Conservation (phyloP, 2,797 vertebrate genomes). For the Taeniopygia guttata region DNA sequence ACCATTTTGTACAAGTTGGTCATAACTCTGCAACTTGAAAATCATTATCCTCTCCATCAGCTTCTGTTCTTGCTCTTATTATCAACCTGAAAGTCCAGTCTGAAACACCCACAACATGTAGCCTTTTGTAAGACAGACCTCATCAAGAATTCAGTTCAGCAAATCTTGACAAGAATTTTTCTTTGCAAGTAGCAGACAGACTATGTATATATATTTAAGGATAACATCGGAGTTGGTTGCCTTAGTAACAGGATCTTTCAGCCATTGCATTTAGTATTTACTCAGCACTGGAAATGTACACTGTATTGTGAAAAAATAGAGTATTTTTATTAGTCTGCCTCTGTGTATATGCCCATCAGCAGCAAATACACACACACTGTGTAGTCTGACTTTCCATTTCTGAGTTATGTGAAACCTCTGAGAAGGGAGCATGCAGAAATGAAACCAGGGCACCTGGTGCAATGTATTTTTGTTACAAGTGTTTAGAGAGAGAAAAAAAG, state of each 20-base stretch:
- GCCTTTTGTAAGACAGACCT: neutral
- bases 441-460: slow-evolving; percentile 51
- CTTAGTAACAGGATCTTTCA: slow-evolving; percentile 46
- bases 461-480: slow-evolving; percentile 49
- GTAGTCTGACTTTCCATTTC: slow-evolving; percentile 36
- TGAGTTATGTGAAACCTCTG: slow-evolving; percentile 36
- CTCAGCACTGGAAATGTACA: slow-evolving; percentile 20
- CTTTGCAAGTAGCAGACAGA: neutral
- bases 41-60: neutral
- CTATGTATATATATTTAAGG: slow-evolving; percentile 1
- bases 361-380: neutral
- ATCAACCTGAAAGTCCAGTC: neutral
- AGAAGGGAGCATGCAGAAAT: slow-evolving; percentile 29
- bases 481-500: neutral
- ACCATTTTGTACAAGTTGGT: neutral
- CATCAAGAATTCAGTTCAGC: neutral
- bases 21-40: neutral
- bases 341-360: neutral
- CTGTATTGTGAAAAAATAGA: neutral
- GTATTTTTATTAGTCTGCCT: slow-evolving; percentile 21
- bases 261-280: slow-evolving; percentile 32
- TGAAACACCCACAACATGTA: neutral
- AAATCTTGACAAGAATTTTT: neutral
- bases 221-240: slow-evolving; percentile 7
- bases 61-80: neutral